A percentile compares a stretch with the other conserved stretches of the same genome.
Conservation (phyloP, 2,113 vertebrate species). For the Paradisaea rubra region DNA sequence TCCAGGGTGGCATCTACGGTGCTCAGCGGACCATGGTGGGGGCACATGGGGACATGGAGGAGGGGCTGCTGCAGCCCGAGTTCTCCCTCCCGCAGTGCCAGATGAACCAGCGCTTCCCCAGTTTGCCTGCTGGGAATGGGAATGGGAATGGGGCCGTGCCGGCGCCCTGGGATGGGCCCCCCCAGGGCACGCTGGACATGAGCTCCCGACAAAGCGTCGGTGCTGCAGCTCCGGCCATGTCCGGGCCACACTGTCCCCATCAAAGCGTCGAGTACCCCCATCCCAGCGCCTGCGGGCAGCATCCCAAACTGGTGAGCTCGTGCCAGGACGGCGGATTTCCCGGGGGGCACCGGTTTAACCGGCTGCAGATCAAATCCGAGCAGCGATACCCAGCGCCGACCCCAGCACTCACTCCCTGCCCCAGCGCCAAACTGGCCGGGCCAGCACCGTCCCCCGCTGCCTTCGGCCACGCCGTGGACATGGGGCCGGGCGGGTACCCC, state of each 20-base stretch:
- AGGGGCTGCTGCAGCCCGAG: constrained; percentile 72
- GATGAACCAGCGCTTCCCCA: constrained; percentile 72
- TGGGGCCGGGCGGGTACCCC: constrained; percentile 62
- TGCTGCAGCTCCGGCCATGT: not conserved
- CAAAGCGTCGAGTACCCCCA: constrained; percentile 64
- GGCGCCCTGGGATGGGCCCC: constrained; percentile 66
- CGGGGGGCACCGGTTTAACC: constrained; percentile 42
- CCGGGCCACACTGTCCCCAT: constrained; percentile 33
- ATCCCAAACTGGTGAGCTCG: not conserved
- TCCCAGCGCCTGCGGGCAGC: constrained; percentile 29
- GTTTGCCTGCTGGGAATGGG: constrained; percentile 26
- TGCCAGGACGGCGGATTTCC: constrained; percentile 50
- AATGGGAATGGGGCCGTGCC: not conserved
- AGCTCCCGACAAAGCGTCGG: not conserved
- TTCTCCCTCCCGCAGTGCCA: constrained; percentile 81
- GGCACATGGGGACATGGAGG: constrained; percentile 50
- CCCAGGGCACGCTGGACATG: not conserved
- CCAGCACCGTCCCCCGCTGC: constrained; percentile 30
- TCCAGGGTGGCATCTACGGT: constrained; percentile 61
- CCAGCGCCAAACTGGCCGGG: constrained; percentile 60
- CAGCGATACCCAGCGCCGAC: constrained; percentile 78
- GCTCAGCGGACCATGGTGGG: constrained; percentile 25
- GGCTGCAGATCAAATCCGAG: constrained; percentile 85
- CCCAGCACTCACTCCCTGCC: constrained; percentile 76
- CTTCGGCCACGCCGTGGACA: constrained; percentile 54